Base-by-base conservation (phyloP, 1,140 invertebrate species). In the Tetragnatha versicolor region DNA sequence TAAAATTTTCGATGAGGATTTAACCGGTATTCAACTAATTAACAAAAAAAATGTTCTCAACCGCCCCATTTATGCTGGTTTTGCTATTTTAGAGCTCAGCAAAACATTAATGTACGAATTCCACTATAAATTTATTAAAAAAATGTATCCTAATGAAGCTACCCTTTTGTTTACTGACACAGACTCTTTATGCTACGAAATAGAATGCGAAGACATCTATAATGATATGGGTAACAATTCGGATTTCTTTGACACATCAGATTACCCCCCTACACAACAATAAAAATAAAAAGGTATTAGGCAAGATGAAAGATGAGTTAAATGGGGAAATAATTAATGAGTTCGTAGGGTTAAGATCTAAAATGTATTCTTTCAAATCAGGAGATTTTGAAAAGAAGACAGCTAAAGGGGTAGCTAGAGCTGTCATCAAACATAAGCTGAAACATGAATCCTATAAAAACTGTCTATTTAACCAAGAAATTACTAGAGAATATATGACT, bases 291-390 rank as follows among this genome's bases (percentile, higher is more conserved):
- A 88, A 89, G 80, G 84, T 86, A 6, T 29, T 87, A 5, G 87
- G 87, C 7, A 84, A 86, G 82, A 85, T 88, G 81, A 89, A 88
- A 83, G 87, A 88, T 84, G 87, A 89, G 82, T n/a, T n/a, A n/a
- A n/a, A n/a, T n/a, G n/a, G n/a, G n/a, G n/a, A n/a, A n/a, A n/a
- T n/a, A n/a, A n/a, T n/a, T n/a, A 81, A 82, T 20, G 83, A 82
- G 69, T n/a, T n/a, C n/a, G n/a, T n/a, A n/a, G n/a, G n/a, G n/a
- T n/a, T n/a, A n/a, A n/a, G n/a, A n/a, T 84, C 85, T 12, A 89
- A 88, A 37, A 51, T 78, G 17, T 78, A 78, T 33, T 25, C 17
- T 22, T 2, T 72, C 2, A 3, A 22, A 31, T 37, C n/a, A 14
- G 22, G 27, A 22, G 1, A 37, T 1, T 29, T 17, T 6, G 45